phyloP scores from a whole-genome alignment of 2,888 invertebrate genomes.

The Cerceris ruficornis region DNA sequence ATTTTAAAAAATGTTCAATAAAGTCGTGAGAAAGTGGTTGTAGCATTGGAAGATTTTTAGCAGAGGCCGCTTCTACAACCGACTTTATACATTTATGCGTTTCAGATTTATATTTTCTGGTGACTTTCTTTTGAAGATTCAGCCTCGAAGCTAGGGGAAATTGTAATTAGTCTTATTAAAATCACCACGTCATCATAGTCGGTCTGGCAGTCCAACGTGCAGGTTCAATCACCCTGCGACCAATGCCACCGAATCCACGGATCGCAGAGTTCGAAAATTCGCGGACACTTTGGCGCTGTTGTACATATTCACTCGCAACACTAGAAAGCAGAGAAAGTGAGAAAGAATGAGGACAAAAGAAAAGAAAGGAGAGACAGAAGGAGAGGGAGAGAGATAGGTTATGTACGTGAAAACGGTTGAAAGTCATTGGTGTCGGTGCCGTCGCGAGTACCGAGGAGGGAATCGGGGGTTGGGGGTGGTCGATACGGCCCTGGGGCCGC shows the following conservation, averaged over 20 bases:
- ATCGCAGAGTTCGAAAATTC: slow-evolving; percentile 61
- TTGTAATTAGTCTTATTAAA: slow-evolving; percentile 30
- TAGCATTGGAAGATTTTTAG: slow-evolving; percentile 24
- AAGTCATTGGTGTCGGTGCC: slow-evolving; percentile 66
- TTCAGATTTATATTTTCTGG: neutral
- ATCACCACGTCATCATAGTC: slow-evolving; percentile 18
- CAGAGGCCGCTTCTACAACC: slow-evolving; percentile 23
- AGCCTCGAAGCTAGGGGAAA: neutral
- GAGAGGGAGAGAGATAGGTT: slow-evolving; percentile 21
- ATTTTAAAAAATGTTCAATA: neutral
- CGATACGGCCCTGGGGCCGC: slow-evolving; percentile 79
- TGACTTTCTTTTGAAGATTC: neutral
- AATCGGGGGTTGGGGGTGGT: slow-evolving; percentile 73
- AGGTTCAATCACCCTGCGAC: slow-evolving; percentile 62
- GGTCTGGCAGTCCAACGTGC: slow-evolving; percentile 35
- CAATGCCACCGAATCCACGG: slow-evolving; percentile 48
- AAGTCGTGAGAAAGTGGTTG: slow-evolving; percentile 14
- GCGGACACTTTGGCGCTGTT: slow-evolving; percentile 57
- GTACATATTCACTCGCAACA: slow-evolving; percentile 42
- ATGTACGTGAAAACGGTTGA: slow-evolving; percentile 64
- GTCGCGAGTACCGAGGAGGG: slow-evolving; percentile 59
- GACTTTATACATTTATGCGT: neutral
- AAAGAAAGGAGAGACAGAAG: slow-evolving; percentile 13
- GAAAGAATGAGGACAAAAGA: slow-evolving; percentile 11
- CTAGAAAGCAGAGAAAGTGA: neutral